Percentiles rank a stretch among this genome's conserved stretches.
These are phyloP conservation scores for Cephus pygmeus DNA, from an alignment of 2,888 invertebrate species.

Conservation along the genomic window DNA sequence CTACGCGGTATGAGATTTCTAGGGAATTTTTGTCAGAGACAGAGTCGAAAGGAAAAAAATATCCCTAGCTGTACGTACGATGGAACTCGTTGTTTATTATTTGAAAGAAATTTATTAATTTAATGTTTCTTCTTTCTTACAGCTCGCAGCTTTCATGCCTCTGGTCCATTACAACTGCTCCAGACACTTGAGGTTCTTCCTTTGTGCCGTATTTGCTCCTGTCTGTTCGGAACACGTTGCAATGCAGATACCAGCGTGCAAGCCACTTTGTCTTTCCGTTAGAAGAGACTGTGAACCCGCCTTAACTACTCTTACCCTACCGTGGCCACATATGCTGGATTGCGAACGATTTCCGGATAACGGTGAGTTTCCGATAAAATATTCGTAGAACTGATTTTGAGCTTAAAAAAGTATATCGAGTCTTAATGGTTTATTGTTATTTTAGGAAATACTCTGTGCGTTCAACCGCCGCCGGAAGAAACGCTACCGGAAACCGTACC, in stretches of 20 bases:
- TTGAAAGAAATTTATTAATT: background rate
- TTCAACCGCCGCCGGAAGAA: constrained; percentile 67
- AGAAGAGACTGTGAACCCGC: constrained; percentile 78
- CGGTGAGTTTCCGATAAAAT: constrained; percentile 47
- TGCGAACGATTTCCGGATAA: constrained; percentile 84
- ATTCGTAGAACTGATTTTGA: background rate
- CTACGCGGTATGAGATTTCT: background rate
- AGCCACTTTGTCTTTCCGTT: constrained; percentile 85
- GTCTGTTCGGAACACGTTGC: constrained; percentile 90
- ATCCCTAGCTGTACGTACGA: background rate
- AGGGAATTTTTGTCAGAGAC: background rate
- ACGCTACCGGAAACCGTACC: constrained; percentile 39
- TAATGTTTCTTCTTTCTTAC: constrained; percentile 63
- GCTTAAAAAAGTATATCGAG: no score
- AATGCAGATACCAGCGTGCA: constrained; percentile 86
- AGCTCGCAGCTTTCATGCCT: constrained; percentile 78
- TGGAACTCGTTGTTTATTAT: background rate
- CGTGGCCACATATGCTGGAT: constrained; percentile 80
- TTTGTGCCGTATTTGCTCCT: constrained; percentile 91
- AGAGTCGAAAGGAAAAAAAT: background rate
- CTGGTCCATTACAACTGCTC: constrained; percentile 85
- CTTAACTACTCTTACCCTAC: constrained; percentile 72
- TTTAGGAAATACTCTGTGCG: constrained; percentile 67
- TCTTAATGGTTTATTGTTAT: background rate
- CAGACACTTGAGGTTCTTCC: constrained; percentile 82